These are phyloP conservation scores for Phymastichus coffea DNA, from an alignment of 1,140 invertebrate genomes.

Conservation along the genomic window DNA sequence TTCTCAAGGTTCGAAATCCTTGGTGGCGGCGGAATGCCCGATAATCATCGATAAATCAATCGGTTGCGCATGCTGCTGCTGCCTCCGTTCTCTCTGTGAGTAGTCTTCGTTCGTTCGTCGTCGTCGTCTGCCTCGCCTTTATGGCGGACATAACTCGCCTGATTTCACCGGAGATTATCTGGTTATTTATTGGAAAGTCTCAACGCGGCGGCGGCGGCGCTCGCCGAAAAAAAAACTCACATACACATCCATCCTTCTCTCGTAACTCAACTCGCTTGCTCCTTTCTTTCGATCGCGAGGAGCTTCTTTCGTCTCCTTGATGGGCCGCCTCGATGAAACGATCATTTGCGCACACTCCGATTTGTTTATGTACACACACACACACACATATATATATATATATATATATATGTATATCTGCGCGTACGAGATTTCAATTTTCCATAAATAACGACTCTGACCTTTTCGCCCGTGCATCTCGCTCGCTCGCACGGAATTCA, in stretches of 20 bases:
- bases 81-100: no score
- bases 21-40: constrained; percentile 26
- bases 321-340: no score
- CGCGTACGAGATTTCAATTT: constrained; percentile 7
- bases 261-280: constrained; percentile 3
- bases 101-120: no score
- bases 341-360: no score
- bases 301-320: background rate
- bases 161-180: constrained; percentile 56
- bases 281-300: no score
- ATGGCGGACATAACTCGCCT: constrained; percentile 53
- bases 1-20: constrained; percentile 25
- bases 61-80: background rate
- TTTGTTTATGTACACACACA: no score
- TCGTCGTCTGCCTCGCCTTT: constrained; percentile 38
- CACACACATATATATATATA: no score
- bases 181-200: constrained; percentile 55
- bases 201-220: background rate
- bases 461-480: background rate
- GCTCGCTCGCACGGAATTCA: constrained; percentile 3
- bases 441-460: constrained; percentile 8
- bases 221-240: constrained; percentile 10
- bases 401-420: no score
- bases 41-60: constrained; percentile 49
- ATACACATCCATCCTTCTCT: background rate